Evolutionary conservation across 2,113 vertebrate genomes (phyloP).

Genomic region (Ceratotherium simum): DNA sequence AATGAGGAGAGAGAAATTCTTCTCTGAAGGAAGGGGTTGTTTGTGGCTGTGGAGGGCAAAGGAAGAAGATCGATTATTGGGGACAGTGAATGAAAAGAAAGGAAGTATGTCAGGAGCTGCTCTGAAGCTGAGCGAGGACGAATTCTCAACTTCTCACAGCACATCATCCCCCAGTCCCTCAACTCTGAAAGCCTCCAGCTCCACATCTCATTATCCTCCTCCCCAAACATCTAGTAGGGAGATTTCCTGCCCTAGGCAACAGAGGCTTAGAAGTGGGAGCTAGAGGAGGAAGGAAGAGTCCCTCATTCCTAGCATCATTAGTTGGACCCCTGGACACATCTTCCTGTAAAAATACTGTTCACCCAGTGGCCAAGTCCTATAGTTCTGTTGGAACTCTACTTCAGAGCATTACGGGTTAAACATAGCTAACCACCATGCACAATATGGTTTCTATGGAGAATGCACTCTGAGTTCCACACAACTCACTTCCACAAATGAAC

Average conservation of each 20-base stretch:
- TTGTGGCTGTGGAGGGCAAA: background rate
- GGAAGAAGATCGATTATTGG: background rate
- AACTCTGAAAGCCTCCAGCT: background rate
- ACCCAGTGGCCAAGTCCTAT: background rate
- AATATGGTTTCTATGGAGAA: constrained; percentile 25
- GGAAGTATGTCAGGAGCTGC: background rate
- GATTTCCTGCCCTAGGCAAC: background rate
- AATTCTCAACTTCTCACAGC: background rate
- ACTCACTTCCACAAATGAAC: constrained; percentile 35
- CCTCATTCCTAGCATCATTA: background rate
- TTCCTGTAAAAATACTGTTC: background rate
- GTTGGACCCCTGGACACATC: background rate
- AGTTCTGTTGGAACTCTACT: constrained; percentile 35
- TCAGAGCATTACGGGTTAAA: background rate
- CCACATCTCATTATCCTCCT: background rate
- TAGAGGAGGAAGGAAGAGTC: background rate
- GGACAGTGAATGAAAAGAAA: background rate
- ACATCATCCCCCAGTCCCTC: background rate
- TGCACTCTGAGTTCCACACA: constrained; percentile 20
- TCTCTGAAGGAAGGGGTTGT: background rate
- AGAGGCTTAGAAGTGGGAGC: background rate
- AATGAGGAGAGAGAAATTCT: background rate
- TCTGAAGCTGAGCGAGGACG: background rate
- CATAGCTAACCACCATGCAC: background rate
- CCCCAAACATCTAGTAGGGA: background rate